phyloP scores from a whole-genome alignment of 2,888 invertebrate genomes.

The Teleiodes luculella region DNA sequence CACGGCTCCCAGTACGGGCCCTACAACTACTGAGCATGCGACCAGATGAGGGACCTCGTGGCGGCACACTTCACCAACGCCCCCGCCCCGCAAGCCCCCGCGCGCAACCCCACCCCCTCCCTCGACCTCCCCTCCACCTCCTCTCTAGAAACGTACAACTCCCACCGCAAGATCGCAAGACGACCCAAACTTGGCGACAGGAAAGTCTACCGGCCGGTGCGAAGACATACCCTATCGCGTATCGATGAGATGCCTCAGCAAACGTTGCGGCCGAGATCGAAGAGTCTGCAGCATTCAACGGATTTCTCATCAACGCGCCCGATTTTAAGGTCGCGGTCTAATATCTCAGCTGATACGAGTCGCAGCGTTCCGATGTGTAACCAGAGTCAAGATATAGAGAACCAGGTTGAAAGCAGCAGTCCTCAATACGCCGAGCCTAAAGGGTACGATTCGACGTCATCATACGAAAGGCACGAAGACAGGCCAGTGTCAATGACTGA shows the following conservation, averaged over 20 bases:
- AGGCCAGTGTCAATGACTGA: conserved; percentile 64
- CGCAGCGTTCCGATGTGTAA: conserved; percentile 69
- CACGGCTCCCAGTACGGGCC: conserved; percentile 96
- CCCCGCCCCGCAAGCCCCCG: conserved; percentile 71
- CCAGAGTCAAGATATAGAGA: conserved; percentile 55
- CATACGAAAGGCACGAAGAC: conserved; percentile 38
- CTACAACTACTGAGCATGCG: conserved; percentile 89
- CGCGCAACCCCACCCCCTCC: conserved; percentile 53
- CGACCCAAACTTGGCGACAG: conserved; percentile 57
- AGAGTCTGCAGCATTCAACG: conserved; percentile 56
- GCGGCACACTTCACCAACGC: conserved; percentile 68
- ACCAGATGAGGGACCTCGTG: conserved; percentile 76
- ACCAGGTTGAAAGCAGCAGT: conserved; percentile 50
- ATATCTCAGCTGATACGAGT: conserved; percentile 69
- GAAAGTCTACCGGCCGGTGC: conserved; percentile 60
- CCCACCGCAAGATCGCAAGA: conserved; percentile 53
- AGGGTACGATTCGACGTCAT: conserved; percentile 48
- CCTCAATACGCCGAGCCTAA: conserved; percentile 68
- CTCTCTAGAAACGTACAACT: conserved; percentile 64
- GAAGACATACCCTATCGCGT: conserved; percentile 60
- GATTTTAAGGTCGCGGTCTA: conserved; percentile 60
- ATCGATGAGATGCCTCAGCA: conserved; percentile 63
- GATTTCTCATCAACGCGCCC: conserved; percentile 63
- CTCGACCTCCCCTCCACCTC: conserved; percentile 35
- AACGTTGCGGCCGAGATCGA: conserved; percentile 42